These are phyloP conservation scores for Bembecia ichneumoniformis DNA, from an alignment of 2,888 invertebrate genomes.

Conservation along the genomic window DNA sequence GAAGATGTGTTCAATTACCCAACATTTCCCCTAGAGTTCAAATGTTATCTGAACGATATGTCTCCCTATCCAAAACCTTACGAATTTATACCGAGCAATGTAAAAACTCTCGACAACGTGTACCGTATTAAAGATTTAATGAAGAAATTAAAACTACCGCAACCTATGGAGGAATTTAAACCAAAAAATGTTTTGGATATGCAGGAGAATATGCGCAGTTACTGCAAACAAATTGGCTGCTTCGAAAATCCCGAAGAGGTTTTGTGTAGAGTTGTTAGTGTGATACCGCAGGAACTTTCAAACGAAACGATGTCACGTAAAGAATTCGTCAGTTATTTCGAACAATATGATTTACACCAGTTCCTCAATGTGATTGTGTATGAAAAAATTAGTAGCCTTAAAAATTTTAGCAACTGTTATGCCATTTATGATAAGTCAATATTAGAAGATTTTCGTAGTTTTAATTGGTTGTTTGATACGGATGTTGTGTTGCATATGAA, in stretches of 20 bases:
- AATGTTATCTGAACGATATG: conserved; percentile 57
- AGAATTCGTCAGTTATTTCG: conserved; percentile 46
- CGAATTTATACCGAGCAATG: conserved; percentile 77
- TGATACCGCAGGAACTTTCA: conserved; percentile 47
- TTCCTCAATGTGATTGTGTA: conserved; percentile 68
- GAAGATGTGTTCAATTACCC: conserved; percentile 72
- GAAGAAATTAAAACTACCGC: conserved; percentile 68
- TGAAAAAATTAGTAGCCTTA: conserved; percentile 65
- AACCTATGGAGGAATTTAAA: conserved; percentile 52
- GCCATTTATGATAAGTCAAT: conserved; percentile 73
- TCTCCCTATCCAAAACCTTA: conserved; percentile 74
- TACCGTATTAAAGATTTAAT: conserved; percentile 65
- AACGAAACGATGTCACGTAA: conserved; percentile 41
- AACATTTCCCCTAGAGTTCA: conserved; percentile 77
- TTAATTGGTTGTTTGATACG: conserved; percentile 73
- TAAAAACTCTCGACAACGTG: conserved; percentile 67
- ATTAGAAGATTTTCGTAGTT: conserved; percentile 63
- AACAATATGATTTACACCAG: conserved; percentile 64
- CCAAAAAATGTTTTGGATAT: conserved; percentile 48
- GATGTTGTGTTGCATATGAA: conserved; percentile 39
- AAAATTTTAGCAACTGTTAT: conserved; percentile 53
- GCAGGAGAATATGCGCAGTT: conserved; percentile 58
- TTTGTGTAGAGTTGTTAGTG: conserved; percentile 62
- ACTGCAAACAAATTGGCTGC: conserved; percentile 64
- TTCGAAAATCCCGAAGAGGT: conserved; percentile 58